Evolutionary conservation across 2,113 vertebrate species (phyloP).

Genomic region (Nanorana parkeri): DNA sequence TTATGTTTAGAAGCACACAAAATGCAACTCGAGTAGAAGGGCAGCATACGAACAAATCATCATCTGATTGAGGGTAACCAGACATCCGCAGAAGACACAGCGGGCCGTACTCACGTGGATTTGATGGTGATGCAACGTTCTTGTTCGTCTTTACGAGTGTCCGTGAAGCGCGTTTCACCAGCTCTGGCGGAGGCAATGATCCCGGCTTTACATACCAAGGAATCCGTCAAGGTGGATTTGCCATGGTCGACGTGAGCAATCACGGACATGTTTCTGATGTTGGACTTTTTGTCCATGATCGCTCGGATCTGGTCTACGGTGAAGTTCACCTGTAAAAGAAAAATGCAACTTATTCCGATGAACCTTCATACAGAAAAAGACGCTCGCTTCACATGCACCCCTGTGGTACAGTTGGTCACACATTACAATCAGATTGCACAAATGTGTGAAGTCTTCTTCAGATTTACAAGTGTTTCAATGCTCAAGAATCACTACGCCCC

Average conservation of each 20-base stretch:
- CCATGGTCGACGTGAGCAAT: conserved; percentile 96
- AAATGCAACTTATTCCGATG: too few species aligned
- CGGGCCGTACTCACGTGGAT: conserved; percentile 83
- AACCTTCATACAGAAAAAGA: too few species aligned
- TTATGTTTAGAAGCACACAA: too few species aligned
- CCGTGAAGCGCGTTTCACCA: conserved; percentile 93
- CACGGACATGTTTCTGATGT: conserved; percentile 98
- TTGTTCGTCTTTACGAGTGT: conserved; percentile 95
- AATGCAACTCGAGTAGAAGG: too few species aligned
- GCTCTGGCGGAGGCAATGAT: conserved; percentile 92
- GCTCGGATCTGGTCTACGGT: conserved; percentile 95
- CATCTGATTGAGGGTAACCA: neutral
- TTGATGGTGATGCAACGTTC: conserved; percentile 98
- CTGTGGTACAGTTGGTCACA: too few species aligned
- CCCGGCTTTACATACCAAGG: conserved; percentile 95
- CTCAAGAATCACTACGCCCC: too few species aligned
- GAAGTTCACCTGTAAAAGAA: conserved; percentile 88
- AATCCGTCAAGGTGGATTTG: conserved; percentile 94
- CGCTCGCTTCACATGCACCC: neutral
- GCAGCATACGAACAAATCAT: neutral
- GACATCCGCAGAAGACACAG: neutral
- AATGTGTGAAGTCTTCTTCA: too few species aligned
- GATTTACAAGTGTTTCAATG: too few species aligned
- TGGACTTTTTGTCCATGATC: conserved; percentile 99
- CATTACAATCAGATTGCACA: too few species aligned